A percentile compares a stretch with the other conserved stretches of the same genome.
Evolutionary conservation across 2,888 invertebrate genomes (phyloP).

Genomic region (Amphipyra berbera): DNA sequence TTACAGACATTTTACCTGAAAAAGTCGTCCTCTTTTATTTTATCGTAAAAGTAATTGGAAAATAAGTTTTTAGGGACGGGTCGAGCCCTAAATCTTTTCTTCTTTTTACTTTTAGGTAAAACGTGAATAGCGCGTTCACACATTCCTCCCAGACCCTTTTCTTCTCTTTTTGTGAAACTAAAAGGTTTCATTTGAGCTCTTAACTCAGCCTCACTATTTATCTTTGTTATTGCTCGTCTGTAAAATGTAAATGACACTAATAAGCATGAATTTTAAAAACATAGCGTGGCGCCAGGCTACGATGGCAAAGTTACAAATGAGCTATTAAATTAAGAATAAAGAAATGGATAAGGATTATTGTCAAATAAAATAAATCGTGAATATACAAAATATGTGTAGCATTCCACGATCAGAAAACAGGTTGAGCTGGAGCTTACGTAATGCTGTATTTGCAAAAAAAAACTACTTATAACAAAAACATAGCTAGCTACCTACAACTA

Average conservation of each 20-base stretch:
- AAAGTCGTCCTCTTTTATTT: constrained; percentile 93
- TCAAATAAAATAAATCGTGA: constrained; percentile 4
- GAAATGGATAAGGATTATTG: not conserved
- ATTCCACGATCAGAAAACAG: not conserved
- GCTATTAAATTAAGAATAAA: not conserved
- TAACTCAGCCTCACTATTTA: constrained; percentile 91
- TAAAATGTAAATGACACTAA: constrained; percentile 49
- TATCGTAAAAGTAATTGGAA: constrained; percentile 92
- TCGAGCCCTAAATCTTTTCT: constrained; percentile 91
- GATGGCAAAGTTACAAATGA: constrained; percentile 9
- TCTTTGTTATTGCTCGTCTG: constrained; percentile 90
- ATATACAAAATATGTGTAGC: constrained; percentile 2
- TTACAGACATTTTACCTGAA: constrained; percentile 86
- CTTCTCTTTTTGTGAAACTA: constrained; percentile 90
- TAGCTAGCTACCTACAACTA: too few relatives aligned
- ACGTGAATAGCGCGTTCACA: constrained; percentile 77
- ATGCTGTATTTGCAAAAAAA: not conserved
- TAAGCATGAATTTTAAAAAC: constrained; percentile 25
- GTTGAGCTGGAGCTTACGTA: not conserved
- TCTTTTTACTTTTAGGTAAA: constrained; percentile 81
- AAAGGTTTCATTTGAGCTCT: constrained; percentile 92
- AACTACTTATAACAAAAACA: too few relatives aligned
- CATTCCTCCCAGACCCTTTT: constrained; percentile 81
- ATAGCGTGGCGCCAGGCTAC: not conserved
- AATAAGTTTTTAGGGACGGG: constrained; percentile 93